Evolutionary conservation across 1,140 invertebrate genomes (phyloP).

Genomic region (Drosophila ironensis): DNA sequence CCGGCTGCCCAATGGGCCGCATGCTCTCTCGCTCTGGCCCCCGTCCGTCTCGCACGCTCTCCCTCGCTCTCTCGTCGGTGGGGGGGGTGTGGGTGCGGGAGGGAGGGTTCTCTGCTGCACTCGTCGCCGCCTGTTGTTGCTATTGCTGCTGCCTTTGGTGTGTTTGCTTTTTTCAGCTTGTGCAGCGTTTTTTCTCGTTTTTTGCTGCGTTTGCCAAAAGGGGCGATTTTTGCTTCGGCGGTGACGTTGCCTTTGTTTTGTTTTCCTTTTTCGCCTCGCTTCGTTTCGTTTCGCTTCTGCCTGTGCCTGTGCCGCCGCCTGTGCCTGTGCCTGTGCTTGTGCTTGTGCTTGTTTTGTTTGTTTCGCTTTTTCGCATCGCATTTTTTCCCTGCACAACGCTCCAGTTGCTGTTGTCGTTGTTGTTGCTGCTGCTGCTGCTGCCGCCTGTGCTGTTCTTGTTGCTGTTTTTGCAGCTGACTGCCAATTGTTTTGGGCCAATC

Average conservation of each 20-base stretch:
- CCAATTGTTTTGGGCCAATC: constrained; percentile 81
- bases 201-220: constrained; percentile 50
- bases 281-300: neutral
- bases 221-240: constrained; percentile 66
- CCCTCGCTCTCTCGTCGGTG: neutral
- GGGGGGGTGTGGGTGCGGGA: too few species aligned
- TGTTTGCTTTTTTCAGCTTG: neutral
- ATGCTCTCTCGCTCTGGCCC: neutral
- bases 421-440: constrained; percentile 22
- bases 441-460: constrained; percentile 45
- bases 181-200: constrained; percentile 13
- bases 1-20: constrained; percentile 32
- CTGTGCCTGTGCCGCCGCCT: too few species aligned
- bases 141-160: neutral
- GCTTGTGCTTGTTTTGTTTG: constrained; percentile 40
- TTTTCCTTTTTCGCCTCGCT: neutral
- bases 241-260: neutral
- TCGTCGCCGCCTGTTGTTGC: constrained; percentile 9
- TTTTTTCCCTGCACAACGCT: neutral
- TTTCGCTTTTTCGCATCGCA: constrained; percentile 44
- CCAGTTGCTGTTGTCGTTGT: constrained; percentile 8
- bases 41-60: constrained; percentile 3
- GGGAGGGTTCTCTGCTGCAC: constrained; percentile 26
- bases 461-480: constrained; percentile 77
- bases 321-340: too few species aligned